phyloP scores from a whole-genome alignment of 2,888 invertebrate genomes.

The Drosophila paucipuncta region DNA sequence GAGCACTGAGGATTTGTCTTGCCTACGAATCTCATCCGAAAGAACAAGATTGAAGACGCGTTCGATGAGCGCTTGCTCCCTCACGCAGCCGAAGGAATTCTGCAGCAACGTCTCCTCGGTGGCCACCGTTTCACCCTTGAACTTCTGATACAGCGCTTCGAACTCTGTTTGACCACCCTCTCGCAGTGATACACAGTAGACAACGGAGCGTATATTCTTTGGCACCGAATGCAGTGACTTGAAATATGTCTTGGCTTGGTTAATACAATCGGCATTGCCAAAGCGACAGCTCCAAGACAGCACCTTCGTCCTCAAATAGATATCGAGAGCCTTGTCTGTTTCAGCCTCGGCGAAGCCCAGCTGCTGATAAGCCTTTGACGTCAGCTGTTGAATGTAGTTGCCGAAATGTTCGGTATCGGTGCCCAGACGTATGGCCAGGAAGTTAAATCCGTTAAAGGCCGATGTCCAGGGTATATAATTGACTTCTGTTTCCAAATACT shows the following conservation, averaged over 20 bases:
- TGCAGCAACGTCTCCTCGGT: constrained; percentile 90
- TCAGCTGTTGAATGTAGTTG: constrained; percentile 85
- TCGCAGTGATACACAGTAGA: constrained; percentile 92
- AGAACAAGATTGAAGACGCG: constrained; percentile 86
- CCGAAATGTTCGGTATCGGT: constrained; percentile 70
- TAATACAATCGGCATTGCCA: constrained; percentile 87
- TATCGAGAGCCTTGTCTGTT: constrained; percentile 86
- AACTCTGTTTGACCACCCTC: constrained; percentile 88
- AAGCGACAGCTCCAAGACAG: constrained; percentile 89
- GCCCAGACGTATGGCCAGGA: constrained; percentile 81
- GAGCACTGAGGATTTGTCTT: constrained; percentile 83
- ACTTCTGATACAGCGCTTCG: constrained; percentile 88
- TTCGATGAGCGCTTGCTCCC: constrained; percentile 86
- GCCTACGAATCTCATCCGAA: constrained; percentile 83
- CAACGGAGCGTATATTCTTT: constrained; percentile 89
- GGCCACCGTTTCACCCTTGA: constrained; percentile 87
- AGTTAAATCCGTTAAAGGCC: constrained; percentile 86
- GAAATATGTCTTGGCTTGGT: constrained; percentile 85
- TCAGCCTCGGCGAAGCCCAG: constrained; percentile 86
- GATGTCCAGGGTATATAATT: constrained; percentile 93
- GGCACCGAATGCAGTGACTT: constrained; percentile 81
- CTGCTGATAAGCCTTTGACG: constrained; percentile 85
- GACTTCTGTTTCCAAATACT: constrained; percentile 89
- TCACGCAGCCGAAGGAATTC: constrained; percentile 89
- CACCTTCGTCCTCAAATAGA: constrained; percentile 87